Base-by-base conservation (phyloP, 2,888 invertebrate species). In the Trisateles emortualis region DNA sequence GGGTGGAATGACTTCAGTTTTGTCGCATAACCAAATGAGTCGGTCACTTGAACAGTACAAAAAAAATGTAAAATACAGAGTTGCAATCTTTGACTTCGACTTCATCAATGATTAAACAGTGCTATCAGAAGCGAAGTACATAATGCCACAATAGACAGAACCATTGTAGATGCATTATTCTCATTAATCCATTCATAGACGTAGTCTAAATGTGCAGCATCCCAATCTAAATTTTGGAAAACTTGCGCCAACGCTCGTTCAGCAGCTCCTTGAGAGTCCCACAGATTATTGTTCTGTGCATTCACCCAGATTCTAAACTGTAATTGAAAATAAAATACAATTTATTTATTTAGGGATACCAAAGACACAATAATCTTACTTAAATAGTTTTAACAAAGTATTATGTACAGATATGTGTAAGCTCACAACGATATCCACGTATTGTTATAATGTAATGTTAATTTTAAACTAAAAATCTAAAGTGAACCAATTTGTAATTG, bases 151-250 rank as follows among this genome's bases (percentile, higher is more conserved):
- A 86, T 49, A 0, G 92, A 92, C 1, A 84, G 64, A 1, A 81
- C 72, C 1, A 86, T 22, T 0, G 84, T 83, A 0, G 84, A 75
- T 0, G 88, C 90, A 54, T 87, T 81, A 22, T 91, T 92, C 22
- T 87, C 86, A 3, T 88, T 81, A 3, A 92, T 90, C 92, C 92
- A 92, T 10, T 88, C 83, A 57, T 92, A 92, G 0, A 88, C 83
- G 0, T 62, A 40, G 0, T 84, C 72, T 9, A 83, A 26, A 6
- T 78, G 50, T 0, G 46, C 40, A 0, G 47, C 19, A 0, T 72
- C 59, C 92, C 92, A 92, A 0, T 14, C 16, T 0, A 76, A 8
- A 36, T 88, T 81, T 17, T 87, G 81, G 0, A n/a, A 1, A 0
- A 82, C 75, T 4, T 71, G 62, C 0, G 16, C 46, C 0, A 66